Conservation (phyloP, 2,888 invertebrate genomes). For the Peribatodes rhomboidaria region DNA sequence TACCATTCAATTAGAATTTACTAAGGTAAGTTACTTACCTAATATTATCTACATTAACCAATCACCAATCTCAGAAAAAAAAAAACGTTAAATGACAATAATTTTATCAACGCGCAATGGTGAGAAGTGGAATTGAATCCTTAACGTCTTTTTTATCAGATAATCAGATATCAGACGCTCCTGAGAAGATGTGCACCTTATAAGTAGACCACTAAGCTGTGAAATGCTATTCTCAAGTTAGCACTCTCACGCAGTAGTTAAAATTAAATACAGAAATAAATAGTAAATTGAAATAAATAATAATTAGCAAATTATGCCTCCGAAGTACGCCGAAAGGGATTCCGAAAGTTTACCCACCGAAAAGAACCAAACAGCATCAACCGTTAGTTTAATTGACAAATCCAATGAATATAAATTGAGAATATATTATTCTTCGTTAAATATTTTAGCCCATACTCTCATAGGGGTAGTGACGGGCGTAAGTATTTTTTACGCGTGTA, state of each 20-base stretch:
- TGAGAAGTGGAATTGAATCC: too few relatives aligned
- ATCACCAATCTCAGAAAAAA: too few relatives aligned
- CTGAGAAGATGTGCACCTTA: conserved; percentile 6
- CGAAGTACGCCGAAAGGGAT: conserved; percentile 50
- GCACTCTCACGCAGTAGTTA: neutral
- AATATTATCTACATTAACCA: too few relatives aligned
- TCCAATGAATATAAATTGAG: conserved; percentile 55
- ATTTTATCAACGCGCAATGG: too few relatives aligned
- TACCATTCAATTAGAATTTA: too few relatives aligned
- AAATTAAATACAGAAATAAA: conserved; percentile 1
- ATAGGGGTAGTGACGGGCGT: conserved; percentile 68
- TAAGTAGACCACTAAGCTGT: conserved; percentile 4
- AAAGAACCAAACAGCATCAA: conserved; percentile 24
- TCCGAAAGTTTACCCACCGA: conserved; percentile 43
- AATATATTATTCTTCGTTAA: conserved; percentile 63
- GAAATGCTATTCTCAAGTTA: conserved; percentile 3
- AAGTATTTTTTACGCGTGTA: conserved; percentile 59
- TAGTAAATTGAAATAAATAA: too few relatives aligned
- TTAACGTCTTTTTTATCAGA: too few relatives aligned
- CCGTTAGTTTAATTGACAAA: conserved; percentile 25
- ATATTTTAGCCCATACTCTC: conserved; percentile 66
- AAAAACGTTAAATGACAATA: too few relatives aligned
- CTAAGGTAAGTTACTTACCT: too few relatives aligned
- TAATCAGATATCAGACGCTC: too few relatives aligned
- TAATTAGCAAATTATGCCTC: conserved; percentile 52